phyloP scores from a whole-genome alignment of 2,888 invertebrate species.

The Eristalis tenax region DNA sequence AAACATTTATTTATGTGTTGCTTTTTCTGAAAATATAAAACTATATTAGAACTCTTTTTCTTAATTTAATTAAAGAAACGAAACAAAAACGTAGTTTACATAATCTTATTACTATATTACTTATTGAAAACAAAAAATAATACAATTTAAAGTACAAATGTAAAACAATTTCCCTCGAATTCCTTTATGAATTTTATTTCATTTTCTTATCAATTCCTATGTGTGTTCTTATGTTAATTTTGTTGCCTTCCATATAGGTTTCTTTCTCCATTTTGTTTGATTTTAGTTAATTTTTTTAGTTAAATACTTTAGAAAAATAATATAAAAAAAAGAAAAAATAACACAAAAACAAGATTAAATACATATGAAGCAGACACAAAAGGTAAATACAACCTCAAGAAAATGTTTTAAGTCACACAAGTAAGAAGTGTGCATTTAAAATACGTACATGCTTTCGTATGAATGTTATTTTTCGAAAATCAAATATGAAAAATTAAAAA shows the following conservation, averaged over 20 bases:
- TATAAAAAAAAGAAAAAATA: slow-evolving; percentile 12
- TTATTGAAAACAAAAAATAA: slow-evolving; percentile 40
- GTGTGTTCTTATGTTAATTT: slow-evolving; percentile 5
- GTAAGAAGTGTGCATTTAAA: too few relatives aligned
- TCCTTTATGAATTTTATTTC: slow-evolving; percentile 3
- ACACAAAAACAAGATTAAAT: slow-evolving; percentile 1
- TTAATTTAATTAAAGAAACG: slow-evolving; percentile 47
- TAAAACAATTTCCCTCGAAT: slow-evolving; percentile 60
- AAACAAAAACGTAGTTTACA: slow-evolving; percentile 47
- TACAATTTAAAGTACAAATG: slow-evolving; percentile 70
- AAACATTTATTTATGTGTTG: slow-evolving; percentile 66
- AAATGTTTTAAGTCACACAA: slow-evolving; percentile 1
- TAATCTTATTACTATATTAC: slow-evolving; percentile 62
- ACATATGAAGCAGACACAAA: neutral
- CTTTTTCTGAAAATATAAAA: slow-evolving; percentile 50
- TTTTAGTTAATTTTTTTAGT: slow-evolving; percentile 71
- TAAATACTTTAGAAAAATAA: slow-evolving; percentile 63
- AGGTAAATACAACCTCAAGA: slow-evolving; percentile 24
- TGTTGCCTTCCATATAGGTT: neutral
- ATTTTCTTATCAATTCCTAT: neutral
- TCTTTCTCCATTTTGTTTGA: slow-evolving; percentile 39
- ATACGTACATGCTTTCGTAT: too few relatives aligned
- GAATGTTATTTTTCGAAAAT: neutral
- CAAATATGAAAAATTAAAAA: slow-evolving; percentile 10
- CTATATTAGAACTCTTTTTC: slow-evolving; percentile 68